Base-by-base conservation (phyloP, 2,888 invertebrate genomes). In the Volucella inflata region DNA sequence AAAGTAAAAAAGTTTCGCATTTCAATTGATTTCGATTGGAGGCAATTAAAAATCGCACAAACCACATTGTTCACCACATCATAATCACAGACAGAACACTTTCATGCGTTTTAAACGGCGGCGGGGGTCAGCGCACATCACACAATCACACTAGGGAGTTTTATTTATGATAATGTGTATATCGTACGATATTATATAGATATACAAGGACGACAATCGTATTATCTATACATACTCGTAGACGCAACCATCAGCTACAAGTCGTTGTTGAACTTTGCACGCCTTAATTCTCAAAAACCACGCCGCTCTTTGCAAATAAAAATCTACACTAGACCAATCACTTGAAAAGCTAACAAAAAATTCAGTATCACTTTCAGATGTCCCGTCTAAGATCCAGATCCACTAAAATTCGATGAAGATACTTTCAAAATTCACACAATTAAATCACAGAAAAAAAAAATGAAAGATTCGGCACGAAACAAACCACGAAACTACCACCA, bases 21-120 rank as follows among this genome's bases (percentile, higher is more conserved):
- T 89, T 88, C 89, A 89, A 89, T 89, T 90, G 89, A 89, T 88
- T 88, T 89, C 90, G 90, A 89, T 90, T 89, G 90, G 88, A 88
- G 88, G 87, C 90, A 90, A 90, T 90, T 90, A 90, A 89, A 87
- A 82, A 81, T 83, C 84, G 36, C 55, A 48, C 60, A 76, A 76
- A 62, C 68, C 62, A 30, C 44, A 48, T 30, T 6, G 30, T 30
- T 30, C 6, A 30, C 14, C 53, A 51, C 62, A 50, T 21, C 21
- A 40, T 17, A 42, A 17, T 16, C 8, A 42, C 30, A 12, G 30
- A 21, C 3, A 21, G 11, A 4, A 16, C 30, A 30, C 30, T 30
- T 30, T 30, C 30, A 6, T 30, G 30, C 30, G 30, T 30, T 30
- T 30, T 9, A 38, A 16, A n/a, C n/a, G n/a, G n/a, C n/a, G n/a